Evolutionary conservation across 2,888 invertebrate species (phyloP).

Genomic region (Aproaerema taeniolella): DNA sequence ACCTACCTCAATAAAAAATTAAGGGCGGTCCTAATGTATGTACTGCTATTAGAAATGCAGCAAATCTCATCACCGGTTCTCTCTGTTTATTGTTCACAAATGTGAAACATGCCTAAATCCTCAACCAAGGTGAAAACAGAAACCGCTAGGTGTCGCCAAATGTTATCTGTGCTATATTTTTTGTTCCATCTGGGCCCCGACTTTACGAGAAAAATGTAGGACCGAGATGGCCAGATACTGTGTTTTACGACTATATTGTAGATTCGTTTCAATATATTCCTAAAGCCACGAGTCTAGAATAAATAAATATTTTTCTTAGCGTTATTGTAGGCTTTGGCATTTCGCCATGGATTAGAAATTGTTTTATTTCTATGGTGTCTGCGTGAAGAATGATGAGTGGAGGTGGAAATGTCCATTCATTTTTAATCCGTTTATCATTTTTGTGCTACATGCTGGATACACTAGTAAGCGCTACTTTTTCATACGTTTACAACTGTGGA

Average conservation of each 20-base stretch:
- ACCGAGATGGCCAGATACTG: slow-evolving; percentile 19
- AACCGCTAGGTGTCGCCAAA: slow-evolving; percentile 8
- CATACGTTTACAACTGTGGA: too few relatives aligned
- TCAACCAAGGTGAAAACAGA: slow-evolving; percentile 10
- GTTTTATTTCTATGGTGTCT: too few relatives aligned
- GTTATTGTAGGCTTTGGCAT: not conserved
- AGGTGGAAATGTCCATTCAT: too few relatives aligned
- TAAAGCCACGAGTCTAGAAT: not conserved
- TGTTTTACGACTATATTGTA: slow-evolving; percentile 14
- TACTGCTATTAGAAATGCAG: too few relatives aligned
- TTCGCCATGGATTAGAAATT: not conserved
- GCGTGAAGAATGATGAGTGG: too few relatives aligned
- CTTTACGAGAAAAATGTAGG: slow-evolving; percentile 29
- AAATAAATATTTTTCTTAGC: not conserved
- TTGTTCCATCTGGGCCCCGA: slow-evolving; percentile 23
- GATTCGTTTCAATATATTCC: slow-evolving; percentile 7
- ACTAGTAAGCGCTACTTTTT: too few relatives aligned
- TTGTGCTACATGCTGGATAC: too few relatives aligned
- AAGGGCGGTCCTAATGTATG: too few relatives aligned
- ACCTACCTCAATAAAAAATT: too few relatives aligned
- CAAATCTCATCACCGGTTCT: too few relatives aligned
- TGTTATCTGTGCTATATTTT: slow-evolving; percentile 32
- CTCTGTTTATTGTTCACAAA: too few relatives aligned
- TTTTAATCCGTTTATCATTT: too few relatives aligned
- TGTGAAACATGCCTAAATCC: not conserved